Evolutionary conservation across 1,140 invertebrate species (phyloP), one percentile per base, ranked within the genome.

Genomic region (Caerostris darwini): DNA sequence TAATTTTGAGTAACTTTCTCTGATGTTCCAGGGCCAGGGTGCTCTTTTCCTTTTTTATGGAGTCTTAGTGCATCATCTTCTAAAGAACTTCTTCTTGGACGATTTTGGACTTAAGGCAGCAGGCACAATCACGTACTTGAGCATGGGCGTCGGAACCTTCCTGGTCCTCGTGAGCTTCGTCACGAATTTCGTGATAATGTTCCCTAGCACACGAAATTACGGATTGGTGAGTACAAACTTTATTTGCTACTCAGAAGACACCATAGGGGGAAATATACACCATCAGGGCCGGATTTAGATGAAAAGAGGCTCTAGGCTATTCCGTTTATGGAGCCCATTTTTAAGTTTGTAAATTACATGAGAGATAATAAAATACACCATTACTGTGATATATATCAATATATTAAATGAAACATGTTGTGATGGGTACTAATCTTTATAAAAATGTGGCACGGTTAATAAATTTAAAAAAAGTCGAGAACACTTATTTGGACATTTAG

Each of bases 171-270:
- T 56, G 5, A 81, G 69, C 8, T 91, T 81, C 12, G 7, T 69
- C 3, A 91, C 71, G 5, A 59, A 59, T 59, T 59, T 77, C 59
- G 77, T 91, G 10, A 19, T 91, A 12, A 58, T 82, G 50, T 58
- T 82, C 17, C 90, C 67, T 17, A 81, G 57, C 50, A 58, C 56
- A 1, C 34, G 14, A 12, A 34, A 17, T 34, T 91, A 54, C 17
- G 69, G 56, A 56, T 0, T 64, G 54, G 90, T 91, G 56, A 82
- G 71, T 91, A 71, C 1, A 69, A 17, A 34, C 34, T 34, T 34
- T 34, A 34, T 56, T 57, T 85, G 3, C 10, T 19, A n/a, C 6
- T 81, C 17, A 81, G 8, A 81, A 8, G 34, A 34, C 34, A 50
- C 3, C 7, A 34, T 7, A n/a, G 7, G 7, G 3, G n/a, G 7